Evolutionary conservation across 2,888 invertebrate species (phyloP).

Genomic region (Stenchaetothrips biformis): DNA sequence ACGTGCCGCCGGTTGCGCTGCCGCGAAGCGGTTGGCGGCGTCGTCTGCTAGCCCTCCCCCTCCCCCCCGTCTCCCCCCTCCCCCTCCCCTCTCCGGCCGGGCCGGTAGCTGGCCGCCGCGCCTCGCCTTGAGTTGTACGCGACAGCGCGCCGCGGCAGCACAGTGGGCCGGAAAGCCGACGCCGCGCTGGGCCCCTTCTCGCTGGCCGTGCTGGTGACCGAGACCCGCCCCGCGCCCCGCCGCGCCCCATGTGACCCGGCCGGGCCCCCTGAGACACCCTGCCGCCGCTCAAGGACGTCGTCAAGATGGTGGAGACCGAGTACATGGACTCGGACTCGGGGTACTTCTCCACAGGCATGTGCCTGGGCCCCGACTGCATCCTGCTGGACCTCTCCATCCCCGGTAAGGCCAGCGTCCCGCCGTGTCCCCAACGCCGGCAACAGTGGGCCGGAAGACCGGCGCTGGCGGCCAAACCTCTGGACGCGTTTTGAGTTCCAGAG

Average conservation of each 20-base stretch:
- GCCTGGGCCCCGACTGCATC: conserved; percentile 4
- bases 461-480: too few relatives aligned
- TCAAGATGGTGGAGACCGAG: conserved; percentile 13
- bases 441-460: too few relatives aligned
- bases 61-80: background rate
- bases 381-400: conserved; percentile 3
- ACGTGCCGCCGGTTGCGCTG: too few relatives aligned
- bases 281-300: background rate
- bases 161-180: too few relatives aligned
- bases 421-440: too few relatives aligned
- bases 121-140: background rate
- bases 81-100: too few relatives aligned
- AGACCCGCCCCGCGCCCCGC: background rate
- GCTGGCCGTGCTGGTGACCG: background rate
- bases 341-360: background rate
- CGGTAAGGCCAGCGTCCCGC: background rate
- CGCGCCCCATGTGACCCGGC: background rate
- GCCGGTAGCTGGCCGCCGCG: too few relatives aligned
- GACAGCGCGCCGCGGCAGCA: background rate
- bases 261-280: background rate
- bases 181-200: too few relatives aligned
- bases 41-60: background rate
- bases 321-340: conserved; percentile 3
- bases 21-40: too few relatives aligned
- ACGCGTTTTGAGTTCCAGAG: too few relatives aligned